Percentiles rank a stretch among this genome's conserved stretches.
phyloP scores from a whole-genome alignment of 1,140 invertebrate species.

The Ganaspis sp. region DNA sequence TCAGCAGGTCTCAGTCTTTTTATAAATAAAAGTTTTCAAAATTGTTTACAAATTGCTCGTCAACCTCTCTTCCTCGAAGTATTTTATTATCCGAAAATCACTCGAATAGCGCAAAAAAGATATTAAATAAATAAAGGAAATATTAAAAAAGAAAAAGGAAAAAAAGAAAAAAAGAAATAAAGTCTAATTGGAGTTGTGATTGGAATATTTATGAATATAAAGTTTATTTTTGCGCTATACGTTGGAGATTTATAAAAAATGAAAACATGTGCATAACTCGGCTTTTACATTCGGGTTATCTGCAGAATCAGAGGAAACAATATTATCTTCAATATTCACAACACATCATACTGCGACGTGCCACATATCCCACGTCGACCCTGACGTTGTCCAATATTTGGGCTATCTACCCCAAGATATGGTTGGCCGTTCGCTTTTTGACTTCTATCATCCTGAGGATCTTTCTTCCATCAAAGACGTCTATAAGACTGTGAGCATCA shows the following conservation, averaged over 20 bases:
- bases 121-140: too few relatives aligned
- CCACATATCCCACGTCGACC: slow-evolving; percentile 85
- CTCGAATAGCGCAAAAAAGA: slow-evolving; percentile 24
- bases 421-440: slow-evolving; percentile 86
- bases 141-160: background rate
- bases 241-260: background rate
- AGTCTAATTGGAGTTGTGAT: background rate
- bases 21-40: background rate
- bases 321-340: slow-evolving; percentile 80
- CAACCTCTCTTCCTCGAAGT: slow-evolving; percentile 6
- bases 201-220: background rate
- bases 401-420: slow-evolving; percentile 94
- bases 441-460: slow-evolving; percentile 93
- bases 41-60: background rate
- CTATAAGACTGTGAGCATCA: slow-evolving; percentile 86
- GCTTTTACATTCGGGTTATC: slow-evolving; percentile 41
- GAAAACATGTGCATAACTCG: slow-evolving; percentile 8
- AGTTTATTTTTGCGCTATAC: slow-evolving; percentile 20
- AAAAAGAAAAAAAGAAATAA: too few relatives aligned
- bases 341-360: slow-evolving; percentile 87
- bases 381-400: slow-evolving; percentile 86
- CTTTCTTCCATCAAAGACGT: slow-evolving; percentile 86
- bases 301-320: slow-evolving; percentile 81
- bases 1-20: slow-evolving; percentile 4
- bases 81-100: background rate